A percentile compares a stretch with the other conserved stretches of the same genome.
These are phyloP conservation scores for Papilio glaucus DNA, from an alignment of 1,140 invertebrate species.

Conservation along the genomic window DNA sequence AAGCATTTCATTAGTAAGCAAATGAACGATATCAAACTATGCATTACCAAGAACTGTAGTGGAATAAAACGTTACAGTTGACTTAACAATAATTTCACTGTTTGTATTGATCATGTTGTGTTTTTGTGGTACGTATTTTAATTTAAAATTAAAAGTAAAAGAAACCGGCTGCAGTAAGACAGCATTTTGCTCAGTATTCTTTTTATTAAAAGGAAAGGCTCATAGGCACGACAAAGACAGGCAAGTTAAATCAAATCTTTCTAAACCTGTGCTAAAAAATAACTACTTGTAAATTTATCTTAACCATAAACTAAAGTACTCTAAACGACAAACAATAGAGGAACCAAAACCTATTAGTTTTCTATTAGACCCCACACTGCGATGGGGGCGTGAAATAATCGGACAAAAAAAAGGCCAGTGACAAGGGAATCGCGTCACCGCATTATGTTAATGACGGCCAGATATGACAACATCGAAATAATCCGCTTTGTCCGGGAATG, in stretches of 20 bases:
- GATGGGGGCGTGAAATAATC: slow-evolving; percentile 52
- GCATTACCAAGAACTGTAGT: slow-evolving; percentile 11
- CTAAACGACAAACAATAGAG: slow-evolving; percentile 28
- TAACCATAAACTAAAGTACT: slow-evolving; percentile 37
- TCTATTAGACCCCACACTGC: slow-evolving; percentile 63
- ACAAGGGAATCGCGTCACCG: slow-evolving; percentile 64
- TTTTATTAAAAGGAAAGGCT: not conserved
- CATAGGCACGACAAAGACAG: not conserved
- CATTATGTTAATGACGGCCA: slow-evolving; percentile 72
- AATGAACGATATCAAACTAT: slow-evolving; percentile 21
- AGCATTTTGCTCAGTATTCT: not conserved
- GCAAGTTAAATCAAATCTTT: not conserved
- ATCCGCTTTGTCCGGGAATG: slow-evolving; percentile 77
- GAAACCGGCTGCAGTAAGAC: not conserved
- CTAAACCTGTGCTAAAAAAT: too few relatives aligned
- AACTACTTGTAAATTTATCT: not conserved
- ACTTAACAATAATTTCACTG: slow-evolving; percentile 1
- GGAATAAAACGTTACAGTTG: slow-evolving; percentile 1
- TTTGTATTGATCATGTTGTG: not conserved
- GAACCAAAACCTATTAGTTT: slow-evolving; percentile 31
- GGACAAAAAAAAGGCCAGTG: slow-evolving; percentile 55
- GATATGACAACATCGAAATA: slow-evolving; percentile 76
- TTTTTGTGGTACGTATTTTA: not conserved
- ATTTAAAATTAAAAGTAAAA: not conserved
- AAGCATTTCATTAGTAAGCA: slow-evolving; percentile 14